Conservation (phyloP, 2,888 invertebrate genomes). For the Watsonalla binaria region DNA sequence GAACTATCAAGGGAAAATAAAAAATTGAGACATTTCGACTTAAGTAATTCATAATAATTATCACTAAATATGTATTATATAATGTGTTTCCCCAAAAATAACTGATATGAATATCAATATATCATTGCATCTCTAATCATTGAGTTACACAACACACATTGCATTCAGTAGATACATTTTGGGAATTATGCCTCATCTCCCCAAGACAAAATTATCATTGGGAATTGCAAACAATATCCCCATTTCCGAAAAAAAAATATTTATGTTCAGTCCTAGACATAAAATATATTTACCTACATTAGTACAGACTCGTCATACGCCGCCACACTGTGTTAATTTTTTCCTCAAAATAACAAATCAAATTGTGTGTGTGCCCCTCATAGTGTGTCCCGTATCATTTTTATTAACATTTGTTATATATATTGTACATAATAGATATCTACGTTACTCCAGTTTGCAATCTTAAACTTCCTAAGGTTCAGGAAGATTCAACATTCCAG, state of each 20-base stretch:
- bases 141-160: too few species aligned
- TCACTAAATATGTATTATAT: not conserved
- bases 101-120: too few species aligned
- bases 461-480: conserved; percentile 51
- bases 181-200: too few species aligned
- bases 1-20: too few species aligned
- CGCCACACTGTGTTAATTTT: conserved; percentile 64
- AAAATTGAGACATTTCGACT: too few species aligned
- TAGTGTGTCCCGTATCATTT: conserved; percentile 29
- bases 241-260: not conserved
- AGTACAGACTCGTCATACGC: conserved; percentile 70
- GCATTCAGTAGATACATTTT: too few species aligned
- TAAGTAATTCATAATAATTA: too few species aligned
- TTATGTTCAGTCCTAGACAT: not conserved
- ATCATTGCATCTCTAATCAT: not conserved
- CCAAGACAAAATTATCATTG: too few species aligned
- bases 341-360: conserved; percentile 52
- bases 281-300: conserved; percentile 29
- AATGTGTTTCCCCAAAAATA: not conserved
- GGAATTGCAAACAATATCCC: not conserved
- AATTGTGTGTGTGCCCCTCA: conserved; percentile 40
- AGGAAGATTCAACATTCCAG: conserved; percentile 40
- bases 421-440: conserved; percentile 16
- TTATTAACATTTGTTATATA: conserved; percentile 23
- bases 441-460: conserved; percentile 18